Conservation (phyloP, 2,888 invertebrate species). For the Leptinotarsa tumamoca region DNA sequence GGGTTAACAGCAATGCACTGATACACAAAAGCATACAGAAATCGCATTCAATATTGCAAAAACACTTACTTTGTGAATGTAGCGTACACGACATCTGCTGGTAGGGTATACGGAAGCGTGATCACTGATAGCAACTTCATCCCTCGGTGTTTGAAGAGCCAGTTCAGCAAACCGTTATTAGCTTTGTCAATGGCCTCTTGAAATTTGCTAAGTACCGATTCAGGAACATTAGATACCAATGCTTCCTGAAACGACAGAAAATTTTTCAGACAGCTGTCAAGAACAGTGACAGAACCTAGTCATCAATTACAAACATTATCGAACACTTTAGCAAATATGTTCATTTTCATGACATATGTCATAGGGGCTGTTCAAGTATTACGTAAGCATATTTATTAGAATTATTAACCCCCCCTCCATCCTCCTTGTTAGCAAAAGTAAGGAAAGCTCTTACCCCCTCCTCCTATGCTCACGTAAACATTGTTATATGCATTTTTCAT, state of each 20-base stretch:
- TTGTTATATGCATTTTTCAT: too few species aligned
- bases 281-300: too few species aligned
- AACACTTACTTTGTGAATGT: constrained; percentile 86
- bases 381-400: too few species aligned
- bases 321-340: too few species aligned
- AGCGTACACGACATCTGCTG: constrained; percentile 88
- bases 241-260: constrained; percentile 76
- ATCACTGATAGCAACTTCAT: constrained; percentile 84
- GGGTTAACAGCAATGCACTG: not conserved
- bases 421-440: too few species aligned
- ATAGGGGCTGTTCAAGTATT: too few species aligned
- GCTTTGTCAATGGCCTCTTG: constrained; percentile 94
- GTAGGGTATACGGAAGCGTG: constrained; percentile 88
- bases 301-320: too few species aligned
- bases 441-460: too few species aligned
- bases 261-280: not conserved
- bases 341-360: too few species aligned
- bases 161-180: constrained; percentile 90
- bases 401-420: too few species aligned
- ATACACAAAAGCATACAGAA: constrained; percentile 12
- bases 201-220: constrained; percentile 89
- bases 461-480: too few species aligned
- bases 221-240: constrained; percentile 87
- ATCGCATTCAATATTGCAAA: constrained; percentile 23
- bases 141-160: constrained; percentile 87